A percentile compares a stretch with the other conserved stretches of the same genome.
Evolutionary conservation across 2,888 invertebrate species (phyloP).

Genomic region (Epiblema foenella): DNA sequence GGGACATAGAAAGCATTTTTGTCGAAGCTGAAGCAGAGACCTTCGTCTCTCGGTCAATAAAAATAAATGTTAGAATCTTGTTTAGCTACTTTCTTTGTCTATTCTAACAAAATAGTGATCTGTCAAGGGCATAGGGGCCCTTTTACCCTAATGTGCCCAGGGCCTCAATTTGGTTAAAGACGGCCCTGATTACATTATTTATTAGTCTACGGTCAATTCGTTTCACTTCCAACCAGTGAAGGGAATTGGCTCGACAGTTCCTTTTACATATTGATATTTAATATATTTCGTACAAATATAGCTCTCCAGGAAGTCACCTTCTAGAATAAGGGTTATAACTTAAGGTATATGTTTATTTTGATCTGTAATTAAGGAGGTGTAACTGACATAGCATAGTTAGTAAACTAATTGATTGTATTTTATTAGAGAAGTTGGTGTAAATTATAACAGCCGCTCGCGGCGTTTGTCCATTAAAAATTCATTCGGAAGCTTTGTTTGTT

Average conservation of each 20-base stretch:
- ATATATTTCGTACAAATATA: conserved; percentile 70
- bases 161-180: no score
- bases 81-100: no score
- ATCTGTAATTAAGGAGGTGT: conserved; percentile 47
- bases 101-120: no score
- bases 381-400: conserved; percentile 59
- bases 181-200: no score
- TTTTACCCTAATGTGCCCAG: no score
- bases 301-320: conserved; percentile 71
- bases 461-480: conserved; percentile 82
- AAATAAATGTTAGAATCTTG: no score
- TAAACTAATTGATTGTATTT: conserved; percentile 66
- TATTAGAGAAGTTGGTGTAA: conserved; percentile 77
- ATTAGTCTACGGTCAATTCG: conserved; percentile 51
- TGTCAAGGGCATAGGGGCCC: no score
- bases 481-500: conserved; percentile 75
- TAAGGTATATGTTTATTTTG: conserved; percentile 63
- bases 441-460: conserved; percentile 65
- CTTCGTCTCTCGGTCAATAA: no score
- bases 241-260: conserved; percentile 63
- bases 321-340: conserved; percentile 63
- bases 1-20: no score
- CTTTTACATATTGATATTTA: conserved; percentile 44
- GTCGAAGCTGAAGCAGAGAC: no score
- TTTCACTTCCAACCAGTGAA: conserved; percentile 65